A percentile compares a stretch with the other conserved stretches of the same genome.
These are phyloP conservation scores for Tilapia sparmanii DNA, from an alignment of 2,113 vertebrate genomes.

Conservation along the genomic window DNA sequence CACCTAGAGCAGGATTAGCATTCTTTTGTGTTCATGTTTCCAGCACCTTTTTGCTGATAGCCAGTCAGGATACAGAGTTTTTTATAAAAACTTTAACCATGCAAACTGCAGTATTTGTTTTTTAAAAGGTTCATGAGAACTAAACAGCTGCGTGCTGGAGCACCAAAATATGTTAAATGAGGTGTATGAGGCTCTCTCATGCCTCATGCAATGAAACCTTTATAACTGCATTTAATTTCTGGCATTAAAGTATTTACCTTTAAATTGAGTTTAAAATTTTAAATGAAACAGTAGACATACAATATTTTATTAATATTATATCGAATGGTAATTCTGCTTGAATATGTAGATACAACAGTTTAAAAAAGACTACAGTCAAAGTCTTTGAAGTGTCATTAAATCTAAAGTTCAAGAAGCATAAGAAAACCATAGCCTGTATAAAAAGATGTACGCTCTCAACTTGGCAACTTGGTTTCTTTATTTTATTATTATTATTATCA, in stretches of 20 bases:
- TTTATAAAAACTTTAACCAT: neutral
- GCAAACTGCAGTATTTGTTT: neutral
- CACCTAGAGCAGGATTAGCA: neutral
- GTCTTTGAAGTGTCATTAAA: neutral
- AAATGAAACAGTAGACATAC: neutral
- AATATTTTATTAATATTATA: neutral
- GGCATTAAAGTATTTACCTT: neutral
- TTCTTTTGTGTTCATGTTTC: neutral
- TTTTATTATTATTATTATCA: neutral
- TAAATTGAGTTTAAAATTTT: neutral
- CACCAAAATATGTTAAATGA: neutral
- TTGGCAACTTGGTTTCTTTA: neutral
- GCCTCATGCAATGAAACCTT: neutral
- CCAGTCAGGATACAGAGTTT: neutral
- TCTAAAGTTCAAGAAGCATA: neutral
- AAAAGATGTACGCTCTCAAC: neutral
- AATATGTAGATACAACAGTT: constrained; percentile 9
- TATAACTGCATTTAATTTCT: neutral
- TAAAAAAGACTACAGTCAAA: neutral
- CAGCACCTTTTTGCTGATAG: neutral
- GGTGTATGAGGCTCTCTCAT: neutral
- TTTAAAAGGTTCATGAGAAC: neutral
- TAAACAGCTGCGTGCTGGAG: neutral
- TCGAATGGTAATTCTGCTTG: neutral
- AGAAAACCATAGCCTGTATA: neutral